Conservation (phyloP, 2,113 vertebrate species). For the Calypte anna region DNA sequence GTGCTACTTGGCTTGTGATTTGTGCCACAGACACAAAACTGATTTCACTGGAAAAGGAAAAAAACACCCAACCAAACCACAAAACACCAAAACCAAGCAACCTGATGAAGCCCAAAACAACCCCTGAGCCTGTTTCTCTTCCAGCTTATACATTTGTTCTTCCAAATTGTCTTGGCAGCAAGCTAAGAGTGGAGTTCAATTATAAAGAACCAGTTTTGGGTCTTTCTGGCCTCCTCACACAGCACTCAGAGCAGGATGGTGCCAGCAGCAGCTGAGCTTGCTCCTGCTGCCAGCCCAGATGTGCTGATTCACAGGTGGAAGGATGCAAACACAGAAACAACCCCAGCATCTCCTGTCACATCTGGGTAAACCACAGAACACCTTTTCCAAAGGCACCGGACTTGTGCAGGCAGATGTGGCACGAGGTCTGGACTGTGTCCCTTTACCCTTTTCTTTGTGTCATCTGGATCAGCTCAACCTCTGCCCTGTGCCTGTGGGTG, state of each 20-base stretch:
- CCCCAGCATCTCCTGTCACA: background rate
- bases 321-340: background rate
- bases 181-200: background rate
- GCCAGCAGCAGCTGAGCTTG: background rate
- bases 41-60: background rate
- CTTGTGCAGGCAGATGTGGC: too few relatives aligned
- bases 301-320: background rate
- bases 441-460: background rate
- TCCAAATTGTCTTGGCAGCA: background rate
- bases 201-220: background rate
- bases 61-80: background rate
- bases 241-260: background rate
- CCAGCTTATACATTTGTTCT: background rate
- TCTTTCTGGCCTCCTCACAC: background rate
- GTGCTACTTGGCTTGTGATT: background rate
- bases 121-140: background rate
- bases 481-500: fast-evolving
- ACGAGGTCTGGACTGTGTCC: background rate
- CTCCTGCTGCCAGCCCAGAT: background rate
- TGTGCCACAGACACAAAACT: background rate
- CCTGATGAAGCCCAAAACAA: background rate
- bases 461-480: background rate
- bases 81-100: background rate
- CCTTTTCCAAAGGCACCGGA: background rate
- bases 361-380: background rate